A percentile compares a stretch with the other conserved stretches of the same genome.
Conservation (phyloP, 2,888 invertebrate species). For the Lasioglossum malachurum region DNA sequence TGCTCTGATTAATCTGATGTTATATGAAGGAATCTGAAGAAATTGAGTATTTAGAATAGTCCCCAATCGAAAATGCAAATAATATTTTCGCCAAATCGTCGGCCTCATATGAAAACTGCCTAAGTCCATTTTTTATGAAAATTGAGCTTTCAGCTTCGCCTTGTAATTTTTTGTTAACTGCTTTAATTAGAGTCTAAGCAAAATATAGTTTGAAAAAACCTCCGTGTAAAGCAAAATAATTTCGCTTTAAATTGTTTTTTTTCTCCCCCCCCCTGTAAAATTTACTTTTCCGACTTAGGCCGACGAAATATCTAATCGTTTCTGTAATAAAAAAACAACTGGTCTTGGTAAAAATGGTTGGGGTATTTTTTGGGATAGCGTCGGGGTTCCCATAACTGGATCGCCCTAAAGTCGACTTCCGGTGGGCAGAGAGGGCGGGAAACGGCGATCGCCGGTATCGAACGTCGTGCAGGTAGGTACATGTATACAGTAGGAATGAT, state of each 20-base stretch:
- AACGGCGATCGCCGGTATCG: constrained; percentile 21
- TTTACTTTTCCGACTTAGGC: too few relatives aligned
- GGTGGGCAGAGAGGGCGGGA: not conserved
- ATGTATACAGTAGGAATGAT: constrained; percentile 29
- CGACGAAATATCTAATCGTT: not conserved
- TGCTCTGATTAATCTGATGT: not conserved
- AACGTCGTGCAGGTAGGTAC: not conserved
- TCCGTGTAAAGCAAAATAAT: too few relatives aligned
- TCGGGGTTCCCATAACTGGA: not conserved
- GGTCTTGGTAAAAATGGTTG: not conserved
- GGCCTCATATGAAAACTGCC: too few relatives aligned
- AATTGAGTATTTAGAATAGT: not conserved
- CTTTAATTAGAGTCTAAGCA: too few relatives aligned
- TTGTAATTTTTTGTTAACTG: too few relatives aligned
- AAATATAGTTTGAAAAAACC: too few relatives aligned
- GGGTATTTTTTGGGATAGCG: not conserved
- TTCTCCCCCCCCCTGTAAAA: too few relatives aligned
- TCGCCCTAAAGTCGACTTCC: not conserved
- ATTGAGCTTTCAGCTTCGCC: too few relatives aligned
- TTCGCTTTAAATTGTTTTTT: too few relatives aligned
- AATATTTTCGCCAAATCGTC: not conserved
- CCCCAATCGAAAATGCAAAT: not conserved
- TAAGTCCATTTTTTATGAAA: too few relatives aligned
- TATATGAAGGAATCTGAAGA: not conserved
- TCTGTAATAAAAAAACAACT: not conserved